Base-by-base conservation (phyloP, 1,140 invertebrate species). In the Coelopa frigida region DNA sequence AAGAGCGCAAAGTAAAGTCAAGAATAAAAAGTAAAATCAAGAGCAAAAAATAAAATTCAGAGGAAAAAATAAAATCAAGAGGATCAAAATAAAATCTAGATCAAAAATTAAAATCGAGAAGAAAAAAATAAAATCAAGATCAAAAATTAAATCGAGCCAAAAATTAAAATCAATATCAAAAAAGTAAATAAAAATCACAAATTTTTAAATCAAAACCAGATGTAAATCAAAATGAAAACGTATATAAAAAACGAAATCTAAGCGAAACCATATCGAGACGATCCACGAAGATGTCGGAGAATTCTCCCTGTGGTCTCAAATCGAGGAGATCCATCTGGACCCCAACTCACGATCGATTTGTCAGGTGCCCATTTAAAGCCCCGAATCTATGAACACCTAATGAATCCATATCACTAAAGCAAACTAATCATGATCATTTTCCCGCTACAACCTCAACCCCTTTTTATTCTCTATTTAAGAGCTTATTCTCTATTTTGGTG, bases 81-180 rank as follows among this genome's bases (percentile, higher is more conserved):
- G 11, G 10, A 38, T 21, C n/a, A 38, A 42, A 23, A 40, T 17
- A 29, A 17, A 42, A 18, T 29, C 20, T 22, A 40, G 33, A 43
- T 43, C 31, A 14, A 31, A 27, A n/a, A 41, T 10, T 32, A 17
- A 43, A 29, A 21, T 43, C 31, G 41, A 43, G 31, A 43, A 29
- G 41, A 22, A 8, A n/a, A 43, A 21, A 18, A 43, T 29, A 42
- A 29, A 18, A 42, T 20, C 4, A 10, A 18, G 3, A 20, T 22
- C 3, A 38, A n/a, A 35, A 5, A 38, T 22, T 38, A 40, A 40
- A 40, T 29, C 20, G 23, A 12, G 18, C 21, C n/a, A 27, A 43
- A 43, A 4, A 32, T 31, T 41, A 42, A 42, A 39, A 39, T 22
- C 37, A 39, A 39, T 39, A 8, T 23, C 22, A 8, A n/a, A 18